Base-by-base conservation (phyloP, 1,140 invertebrate genomes). In the Papilio machaon region DNA sequence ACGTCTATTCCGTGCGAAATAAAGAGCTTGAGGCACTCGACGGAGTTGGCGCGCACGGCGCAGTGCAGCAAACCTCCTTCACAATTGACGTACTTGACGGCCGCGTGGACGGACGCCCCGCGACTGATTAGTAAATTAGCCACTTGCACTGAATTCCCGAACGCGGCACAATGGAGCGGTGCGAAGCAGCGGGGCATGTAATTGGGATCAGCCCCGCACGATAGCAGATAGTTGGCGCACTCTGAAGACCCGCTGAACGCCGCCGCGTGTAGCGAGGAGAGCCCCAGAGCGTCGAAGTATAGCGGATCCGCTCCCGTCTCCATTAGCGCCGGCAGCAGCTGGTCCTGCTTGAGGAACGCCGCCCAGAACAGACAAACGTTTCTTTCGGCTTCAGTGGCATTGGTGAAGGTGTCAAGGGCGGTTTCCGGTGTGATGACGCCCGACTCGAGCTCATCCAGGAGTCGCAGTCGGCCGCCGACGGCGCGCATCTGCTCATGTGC, bases 111-210 rank as follows among this genome's bases (percentile, higher is more conserved):
- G 85, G 95, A 95, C 30, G 96, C 96, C 9, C 96, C 96, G 75
- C 96, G 95, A 30, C 96, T 96, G 70, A 97, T 95, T 47, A 98
- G 95, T 82, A 97, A 95, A 90, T 96, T 96, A 76, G 97, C 96
- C 10, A 97, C 97, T 87, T 97, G 96, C 8, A 96, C 94, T 58
- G 97, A 96, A 88, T 97, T 97, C 1, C 97, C 97, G 88, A 97
- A 97, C 43, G 97, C 97, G 7, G 97, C 97, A 87, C 97, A 97
- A 91, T 98, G 97, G 81, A 98, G 95, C 1, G 97, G 97, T 1
- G 96, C 96, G 86, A 96, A 97, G 83, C 95, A 96, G 91, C 96
- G 96, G 80, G 95, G 95, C 82, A 95, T 95, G 35, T 95, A 93
- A 92, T 97, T 97, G 5, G 97, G 95, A 88, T 96, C 96, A 70